phyloP scores from a whole-genome alignment of 2,797 vertebrate species.

The Rhynchotus rufescens region DNA sequence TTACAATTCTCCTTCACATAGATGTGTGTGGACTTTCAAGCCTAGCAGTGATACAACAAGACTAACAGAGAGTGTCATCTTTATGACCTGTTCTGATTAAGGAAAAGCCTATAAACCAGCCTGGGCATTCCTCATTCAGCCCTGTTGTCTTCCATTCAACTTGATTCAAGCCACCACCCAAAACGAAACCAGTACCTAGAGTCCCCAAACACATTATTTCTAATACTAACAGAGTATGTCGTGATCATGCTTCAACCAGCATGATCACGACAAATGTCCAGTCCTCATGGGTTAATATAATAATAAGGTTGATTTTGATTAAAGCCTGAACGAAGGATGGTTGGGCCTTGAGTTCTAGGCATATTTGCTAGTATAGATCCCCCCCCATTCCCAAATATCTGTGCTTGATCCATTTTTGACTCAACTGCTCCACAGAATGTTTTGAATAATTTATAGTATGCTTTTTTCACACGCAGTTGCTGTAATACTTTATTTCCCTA shows the following conservation, averaged over 20 bases:
- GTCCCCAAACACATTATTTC: not conserved
- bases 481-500: not conserved
- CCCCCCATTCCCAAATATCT: not conserved
- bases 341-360: not conserved
- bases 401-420: not conserved
- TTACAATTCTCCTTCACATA: not conserved
- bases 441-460: not conserved
- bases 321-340: not conserved
- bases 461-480: not conserved
- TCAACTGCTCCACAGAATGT: not conserved
- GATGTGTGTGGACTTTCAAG: not conserved
- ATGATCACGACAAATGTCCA: not conserved
- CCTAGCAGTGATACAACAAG: not conserved
- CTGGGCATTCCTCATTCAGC: not conserved
- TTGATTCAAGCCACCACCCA: not conserved
- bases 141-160: not conserved
- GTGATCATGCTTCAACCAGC: not conserved
- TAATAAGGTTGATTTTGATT: not conserved
- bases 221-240: not conserved
- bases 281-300: not conserved
- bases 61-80: not conserved
- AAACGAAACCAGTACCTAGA: not conserved
- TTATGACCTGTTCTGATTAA: not conserved
- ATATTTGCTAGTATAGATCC: not conserved
- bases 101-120: not conserved